Conservation (phyloP, 2,113 vertebrate species). For the Crotalus helleri region DNA sequence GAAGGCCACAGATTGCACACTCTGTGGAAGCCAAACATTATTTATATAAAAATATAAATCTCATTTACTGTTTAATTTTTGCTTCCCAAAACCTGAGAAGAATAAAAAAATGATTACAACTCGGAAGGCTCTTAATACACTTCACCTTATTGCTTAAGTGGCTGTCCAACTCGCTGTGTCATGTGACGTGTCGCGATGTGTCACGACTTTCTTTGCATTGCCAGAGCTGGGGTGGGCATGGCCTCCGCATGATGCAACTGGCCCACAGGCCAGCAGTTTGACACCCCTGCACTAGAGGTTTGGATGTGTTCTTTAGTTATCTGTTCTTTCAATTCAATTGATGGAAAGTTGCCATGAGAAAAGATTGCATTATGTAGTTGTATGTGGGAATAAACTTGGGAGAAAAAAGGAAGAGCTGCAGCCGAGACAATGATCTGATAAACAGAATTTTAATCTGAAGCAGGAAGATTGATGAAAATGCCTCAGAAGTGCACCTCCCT, state of each 20-base stretch:
- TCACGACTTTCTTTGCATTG: too few species aligned
- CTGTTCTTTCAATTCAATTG: background rate
- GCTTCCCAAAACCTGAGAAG: background rate
- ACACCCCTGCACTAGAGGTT: background rate
- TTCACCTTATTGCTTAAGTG: background rate
- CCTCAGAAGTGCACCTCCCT: background rate
- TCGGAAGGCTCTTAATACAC: background rate
- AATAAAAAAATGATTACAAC: background rate
- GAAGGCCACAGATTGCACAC: background rate
- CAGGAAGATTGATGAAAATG: background rate
- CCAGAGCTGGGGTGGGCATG: too few species aligned
- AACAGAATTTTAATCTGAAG: background rate
- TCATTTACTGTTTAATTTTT: background rate
- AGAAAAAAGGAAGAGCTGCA: background rate
- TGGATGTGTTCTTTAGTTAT: background rate
- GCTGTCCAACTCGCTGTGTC: too few species aligned
- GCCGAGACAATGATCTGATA: background rate
- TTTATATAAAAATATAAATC: background rate
- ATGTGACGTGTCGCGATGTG: too few species aligned
- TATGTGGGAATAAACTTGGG: background rate
- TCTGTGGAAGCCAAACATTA: background rate
- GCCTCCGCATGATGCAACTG: too few species aligned
- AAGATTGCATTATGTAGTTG: background rate
- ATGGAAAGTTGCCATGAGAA: background rate
- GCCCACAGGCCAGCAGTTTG: too few species aligned